Evolutionary conservation across 2,797 vertebrate species (phyloP).

Genomic region (Garrulus glandarius): DNA sequence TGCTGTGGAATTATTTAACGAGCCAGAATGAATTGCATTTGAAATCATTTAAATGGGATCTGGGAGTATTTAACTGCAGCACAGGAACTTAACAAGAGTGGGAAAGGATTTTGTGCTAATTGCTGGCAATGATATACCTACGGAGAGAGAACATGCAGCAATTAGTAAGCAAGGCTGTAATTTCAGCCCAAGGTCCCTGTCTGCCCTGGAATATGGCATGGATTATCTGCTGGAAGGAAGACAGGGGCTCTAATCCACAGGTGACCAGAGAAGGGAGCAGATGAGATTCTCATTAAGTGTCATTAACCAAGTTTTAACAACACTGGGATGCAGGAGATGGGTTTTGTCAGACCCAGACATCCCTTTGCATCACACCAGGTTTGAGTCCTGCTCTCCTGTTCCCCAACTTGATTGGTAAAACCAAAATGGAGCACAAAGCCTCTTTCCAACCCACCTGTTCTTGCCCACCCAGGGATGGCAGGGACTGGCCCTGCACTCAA

Average conservation of each 20-base stretch:
- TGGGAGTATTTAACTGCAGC: conserved; percentile 81
- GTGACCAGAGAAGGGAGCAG: neutral
- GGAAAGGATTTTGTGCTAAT: conserved; percentile 78
- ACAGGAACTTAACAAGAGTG: conserved; percentile 79
- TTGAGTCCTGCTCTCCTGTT: neutral
- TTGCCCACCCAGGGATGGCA: fast-evolving
- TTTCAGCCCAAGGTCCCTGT: conserved; percentile 61
- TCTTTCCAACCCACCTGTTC: neutral
- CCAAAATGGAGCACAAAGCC: neutral
- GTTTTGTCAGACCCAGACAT: neutral
- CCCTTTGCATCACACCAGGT: neutral
- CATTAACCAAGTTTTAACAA: neutral
- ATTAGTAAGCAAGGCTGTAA: conserved; percentile 72
- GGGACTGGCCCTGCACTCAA: neutral
- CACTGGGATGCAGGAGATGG: neutral
- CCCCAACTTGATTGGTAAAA: neutral
- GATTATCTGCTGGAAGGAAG: conserved; percentile 14
- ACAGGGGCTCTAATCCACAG: neutral
- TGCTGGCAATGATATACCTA: conserved; percentile 79
- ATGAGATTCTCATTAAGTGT: neutral
- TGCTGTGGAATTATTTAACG: conserved; percentile 79
- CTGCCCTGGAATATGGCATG: conserved; percentile 25
- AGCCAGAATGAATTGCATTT: conserved; percentile 82
- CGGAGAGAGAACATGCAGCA: conserved; percentile 68
- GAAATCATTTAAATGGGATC: conserved; percentile 82